Evolutionary conservation across 2,888 invertebrate species (phyloP).

Genomic region (Eumerus sabulonum): DNA sequence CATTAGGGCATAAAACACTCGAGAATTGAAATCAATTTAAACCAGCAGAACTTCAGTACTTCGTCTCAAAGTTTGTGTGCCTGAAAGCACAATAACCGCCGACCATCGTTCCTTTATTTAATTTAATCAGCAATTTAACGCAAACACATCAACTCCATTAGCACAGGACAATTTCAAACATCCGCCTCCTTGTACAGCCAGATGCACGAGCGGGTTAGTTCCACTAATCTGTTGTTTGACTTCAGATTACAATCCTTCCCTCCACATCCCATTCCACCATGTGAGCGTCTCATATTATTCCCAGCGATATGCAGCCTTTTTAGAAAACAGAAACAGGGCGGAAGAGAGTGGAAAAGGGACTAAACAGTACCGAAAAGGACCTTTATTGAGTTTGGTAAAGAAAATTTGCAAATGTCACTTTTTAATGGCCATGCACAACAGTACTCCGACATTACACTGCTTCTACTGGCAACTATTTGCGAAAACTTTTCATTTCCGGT

Average conservation of each 20-base stretch:
- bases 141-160: slow-evolving; percentile 66
- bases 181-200: slow-evolving; percentile 31
- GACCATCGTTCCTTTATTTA: slow-evolving; percentile 7
- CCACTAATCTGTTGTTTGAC: slow-evolving; percentile 56
- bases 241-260: slow-evolving; percentile 15
- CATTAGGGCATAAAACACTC: too few relatives aligned
- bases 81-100: too few relatives aligned
- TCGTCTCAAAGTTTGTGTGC: too few relatives aligned
- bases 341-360: too few relatives aligned
- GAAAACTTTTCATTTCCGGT: slow-evolving; percentile 66
- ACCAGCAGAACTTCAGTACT: too few relatives aligned
- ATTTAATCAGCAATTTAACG: slow-evolving; percentile 47
- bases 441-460: slow-evolving; percentile 25
- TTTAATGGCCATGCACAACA: slow-evolving; percentile 51
- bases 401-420: slow-evolving; percentile 68
- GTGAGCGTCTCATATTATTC: slow-evolving; percentile 30
- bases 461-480: slow-evolving; percentile 58
- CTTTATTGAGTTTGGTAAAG: slow-evolving; percentile 64
- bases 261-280: slow-evolving; percentile 10
- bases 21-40: too few relatives aligned
- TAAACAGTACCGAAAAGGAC: slow-evolving; percentile 30
- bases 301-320: neutral
- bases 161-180: slow-evolving; percentile 54
- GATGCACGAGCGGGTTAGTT: slow-evolving; percentile 33
- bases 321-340: neutral